Evolutionary conservation across 1,140 invertebrate genomes (phyloP), one percentile per base, ranked within the genome.

Genomic region (Conus ventricosus): DNA sequence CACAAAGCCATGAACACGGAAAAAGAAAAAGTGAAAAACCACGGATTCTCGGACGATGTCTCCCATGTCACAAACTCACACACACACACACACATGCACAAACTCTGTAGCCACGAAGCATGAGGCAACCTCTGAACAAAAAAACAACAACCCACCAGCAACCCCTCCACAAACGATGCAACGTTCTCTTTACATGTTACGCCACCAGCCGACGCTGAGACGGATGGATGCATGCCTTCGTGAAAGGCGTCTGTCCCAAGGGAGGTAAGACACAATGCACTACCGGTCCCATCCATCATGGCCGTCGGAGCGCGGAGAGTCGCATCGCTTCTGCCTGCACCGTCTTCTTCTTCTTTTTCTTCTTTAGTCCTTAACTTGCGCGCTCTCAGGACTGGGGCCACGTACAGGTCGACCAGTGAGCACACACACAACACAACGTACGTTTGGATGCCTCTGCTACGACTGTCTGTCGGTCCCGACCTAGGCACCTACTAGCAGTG

Each of bases 231-330:
- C 82, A 83, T 25, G 67, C 51, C 80, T 55, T 51, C 54, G 51
- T 54, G 80, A 13, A 54, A 54, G 17, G 27, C 39, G 80, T 15
- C 80, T 81, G 39, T 51, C 80, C 17, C 80, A 81, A 81, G 80
- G 80, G 80, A 54, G 80, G 80, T 81, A 81, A 81, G 80, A 51
- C 80, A 81, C 80, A 81, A 81, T 81, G 80, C 80, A 81, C 80
- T 81, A 81, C 53, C 80, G 80, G 80, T 81, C 23, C 13, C 51
- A 81, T 81, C 80, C 80, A 81, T 81, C 80, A 54, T 81, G 80
- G 80, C 39, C 39, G 51, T 23, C 51, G 25, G n/a, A 25, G 39
- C 20, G 7, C 20, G 20, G 71, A 17, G 13, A 23, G 71, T 7
- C n/a, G 1, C 20, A 23, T 8, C 71, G 7, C 20, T 8, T 7